Conservation (phyloP, 2,113 vertebrate genomes). For the Rutilus rutilus region DNA sequence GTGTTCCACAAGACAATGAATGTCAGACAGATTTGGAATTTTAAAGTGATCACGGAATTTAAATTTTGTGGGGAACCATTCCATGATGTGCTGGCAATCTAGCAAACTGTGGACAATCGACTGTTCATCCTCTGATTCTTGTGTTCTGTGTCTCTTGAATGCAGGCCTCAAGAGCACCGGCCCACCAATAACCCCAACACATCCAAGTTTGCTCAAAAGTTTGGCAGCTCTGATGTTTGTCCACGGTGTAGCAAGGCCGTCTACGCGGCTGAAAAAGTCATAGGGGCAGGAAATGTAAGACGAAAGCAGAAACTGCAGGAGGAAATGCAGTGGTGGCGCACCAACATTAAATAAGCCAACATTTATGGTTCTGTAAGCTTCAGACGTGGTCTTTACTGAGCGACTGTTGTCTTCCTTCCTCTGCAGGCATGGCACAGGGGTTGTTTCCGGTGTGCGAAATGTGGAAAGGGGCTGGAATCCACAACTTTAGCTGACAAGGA, state of each 20-base stretch:
- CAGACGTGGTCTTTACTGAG: background rate
- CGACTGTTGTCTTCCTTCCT: background rate
- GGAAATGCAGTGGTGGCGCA: background rate
- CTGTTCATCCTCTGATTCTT: background rate
- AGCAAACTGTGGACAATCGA: background rate
- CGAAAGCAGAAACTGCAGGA: background rate
- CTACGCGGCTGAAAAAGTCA: slow-evolving; percentile 92
- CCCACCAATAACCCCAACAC: slow-evolving; percentile 85
- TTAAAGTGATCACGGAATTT: background rate
- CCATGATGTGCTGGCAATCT: too few relatives aligned
- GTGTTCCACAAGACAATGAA: background rate
- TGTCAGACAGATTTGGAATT: background rate
- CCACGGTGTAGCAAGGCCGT: slow-evolving; percentile 88
- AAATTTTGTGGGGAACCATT: background rate
- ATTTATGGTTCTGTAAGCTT: background rate
- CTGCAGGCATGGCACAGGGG: slow-evolving; percentile 91
- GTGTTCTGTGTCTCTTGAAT: background rate
- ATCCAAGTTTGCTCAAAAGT: slow-evolving; percentile 86
- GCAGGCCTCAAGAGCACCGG: slow-evolving; percentile 74
- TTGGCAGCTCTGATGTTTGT: slow-evolving; percentile 85
- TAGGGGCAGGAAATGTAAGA: slow-evolving; percentile 91
- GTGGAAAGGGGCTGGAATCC: slow-evolving; percentile 92
- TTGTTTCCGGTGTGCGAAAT: slow-evolving; percentile 92
- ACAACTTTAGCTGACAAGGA: slow-evolving; percentile 94
- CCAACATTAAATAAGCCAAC: background rate